Base-by-base conservation (phyloP, 2,888 invertebrate genomes). In the Choreutis nemorana region DNA sequence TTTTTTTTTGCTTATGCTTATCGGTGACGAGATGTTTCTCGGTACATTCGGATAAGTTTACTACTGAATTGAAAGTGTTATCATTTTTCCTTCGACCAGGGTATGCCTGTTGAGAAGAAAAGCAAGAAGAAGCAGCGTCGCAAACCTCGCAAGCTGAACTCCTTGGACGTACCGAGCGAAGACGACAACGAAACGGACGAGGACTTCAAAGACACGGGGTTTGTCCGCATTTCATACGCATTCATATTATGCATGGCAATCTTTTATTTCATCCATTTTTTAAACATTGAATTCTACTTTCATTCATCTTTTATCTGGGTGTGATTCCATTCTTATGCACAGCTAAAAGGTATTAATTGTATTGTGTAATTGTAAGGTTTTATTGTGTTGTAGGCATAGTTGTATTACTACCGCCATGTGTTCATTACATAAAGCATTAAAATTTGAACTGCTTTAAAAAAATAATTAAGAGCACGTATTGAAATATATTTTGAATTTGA, bases 121-220 rank as follows among this genome's bases (percentile, higher is more conserved):
- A 20, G 36, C 33, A 58, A 62, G 36, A 48, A 71, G 50, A 54
- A 79, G 48, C 54, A 57, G 22, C 65, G 75, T 0, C 86, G 89
- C 52, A 90, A 90, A 48, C 81, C 86, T 18, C 81, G 91, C 14
- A 89, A 90, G 45, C 63, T 94, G 23, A 92, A 92, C 53, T 88
- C 88, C 26, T 67, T 94, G 29, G 91, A 93, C 45, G 86, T 88
- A n/a, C 83, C 84, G 14, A 86, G 86, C 23, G 90, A 90, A 22
- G 89, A 90, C 52, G 90, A 92, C 40, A 90, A 92, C 59, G 86
- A 86, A 16, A 91, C 90, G 1, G 95, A 95, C 51, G 95, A 95
- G 60, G 96, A 96, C 64, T 96, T 95, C 54, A 91, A 92, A 55
- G 91, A 92, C 23, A 86, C 89, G 0, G 87, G 88, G 83, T 89